Evolutionary conservation across 2,113 vertebrate genomes (phyloP).

Genomic region (Siphamia tubifer): DNA sequence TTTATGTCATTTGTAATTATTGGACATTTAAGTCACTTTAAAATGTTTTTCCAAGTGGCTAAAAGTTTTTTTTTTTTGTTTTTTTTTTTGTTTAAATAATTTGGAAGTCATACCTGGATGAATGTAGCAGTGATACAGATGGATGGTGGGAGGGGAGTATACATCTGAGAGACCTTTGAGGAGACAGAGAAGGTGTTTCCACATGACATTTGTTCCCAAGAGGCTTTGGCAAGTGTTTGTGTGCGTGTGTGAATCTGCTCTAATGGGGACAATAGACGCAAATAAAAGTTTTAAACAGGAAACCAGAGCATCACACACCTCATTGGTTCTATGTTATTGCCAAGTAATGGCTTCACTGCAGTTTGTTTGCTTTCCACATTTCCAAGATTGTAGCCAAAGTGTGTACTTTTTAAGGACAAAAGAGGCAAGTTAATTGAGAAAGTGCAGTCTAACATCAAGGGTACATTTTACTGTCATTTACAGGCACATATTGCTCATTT

Average conservation of each 20-base stretch:
- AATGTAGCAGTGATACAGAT: not conserved
- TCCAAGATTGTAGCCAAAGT: slow-evolving; percentile 49
- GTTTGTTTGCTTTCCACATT: slow-evolving; percentile 71
- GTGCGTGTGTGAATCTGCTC: not conserved
- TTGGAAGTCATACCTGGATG: not conserved
- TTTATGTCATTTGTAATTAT: no score
- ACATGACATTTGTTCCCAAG: slow-evolving; percentile 7
- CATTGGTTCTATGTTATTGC: slow-evolving; percentile 74
- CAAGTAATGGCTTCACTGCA: slow-evolving; percentile 55
- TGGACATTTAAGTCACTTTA: no score
- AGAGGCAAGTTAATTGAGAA: slow-evolving; percentile 7
- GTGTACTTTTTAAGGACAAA: slow-evolving; percentile 29
- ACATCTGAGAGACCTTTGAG: slow-evolving; percentile 7
- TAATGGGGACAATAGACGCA: slow-evolving; percentile 51
- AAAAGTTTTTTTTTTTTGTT: not conserved
- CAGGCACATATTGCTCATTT: not conserved
- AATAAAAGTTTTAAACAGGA: slow-evolving; percentile 63
- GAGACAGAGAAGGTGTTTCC: not conserved
- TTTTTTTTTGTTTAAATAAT: not conserved
- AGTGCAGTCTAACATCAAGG: slow-evolving; percentile 14
- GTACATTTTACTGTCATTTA: slow-evolving; percentile 30
- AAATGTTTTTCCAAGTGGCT: no score
- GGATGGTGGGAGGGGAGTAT: not conserved
- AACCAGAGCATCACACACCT: slow-evolving; percentile 58
- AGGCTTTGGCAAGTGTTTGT: not conserved